A percentile compares a stretch with the other conserved stretches of the same genome.
phyloP scores from a whole-genome alignment of 1,140 invertebrate genomes.

The Micrasema minimum region DNA sequence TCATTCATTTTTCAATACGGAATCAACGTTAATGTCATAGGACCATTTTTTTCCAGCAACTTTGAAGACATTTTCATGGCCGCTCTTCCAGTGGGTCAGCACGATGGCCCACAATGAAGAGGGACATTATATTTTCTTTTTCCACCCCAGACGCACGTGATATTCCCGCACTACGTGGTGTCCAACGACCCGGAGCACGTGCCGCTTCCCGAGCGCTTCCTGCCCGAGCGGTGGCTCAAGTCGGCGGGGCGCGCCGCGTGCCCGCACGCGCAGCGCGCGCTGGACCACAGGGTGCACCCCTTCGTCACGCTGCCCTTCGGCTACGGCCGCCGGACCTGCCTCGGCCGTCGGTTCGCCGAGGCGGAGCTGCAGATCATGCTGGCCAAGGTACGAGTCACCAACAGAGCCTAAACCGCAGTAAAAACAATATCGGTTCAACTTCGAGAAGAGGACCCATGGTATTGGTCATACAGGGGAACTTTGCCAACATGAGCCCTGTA shows the following conservation, averaged over 20 bases:
- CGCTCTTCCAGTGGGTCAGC: too few species aligned
- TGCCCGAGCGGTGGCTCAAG: slow-evolving; percentile 78
- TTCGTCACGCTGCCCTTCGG: slow-evolving; percentile 86
- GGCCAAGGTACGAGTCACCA: slow-evolving; percentile 62
- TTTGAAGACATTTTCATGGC: too few species aligned
- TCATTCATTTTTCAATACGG: too few species aligned
- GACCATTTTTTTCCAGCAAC: too few species aligned
- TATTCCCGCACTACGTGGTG: slow-evolving; percentile 84
- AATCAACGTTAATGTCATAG: too few species aligned
- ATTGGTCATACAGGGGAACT: too few species aligned
- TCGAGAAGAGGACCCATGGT: too few species aligned
- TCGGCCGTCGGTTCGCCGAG: slow-evolving; percentile 84
- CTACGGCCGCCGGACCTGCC: slow-evolving; percentile 83
- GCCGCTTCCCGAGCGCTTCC: slow-evolving; percentile 68
- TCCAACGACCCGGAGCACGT: slow-evolving; percentile 79
- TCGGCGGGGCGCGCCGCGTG: slow-evolving; percentile 25
- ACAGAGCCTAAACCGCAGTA: too few species aligned
- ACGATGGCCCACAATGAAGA: too few species aligned
- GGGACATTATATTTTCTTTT: too few species aligned
- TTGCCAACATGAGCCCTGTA: too few species aligned
- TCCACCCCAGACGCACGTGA: slow-evolving; percentile 82
- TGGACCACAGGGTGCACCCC: slow-evolving; percentile 64
- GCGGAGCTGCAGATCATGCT: slow-evolving; percentile 80
- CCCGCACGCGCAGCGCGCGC: slow-evolving; percentile 43
- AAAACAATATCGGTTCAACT: too few species aligned